Conservation (phyloP, 2,888 invertebrate genomes). For the Drosophila nigricruria region DNA sequence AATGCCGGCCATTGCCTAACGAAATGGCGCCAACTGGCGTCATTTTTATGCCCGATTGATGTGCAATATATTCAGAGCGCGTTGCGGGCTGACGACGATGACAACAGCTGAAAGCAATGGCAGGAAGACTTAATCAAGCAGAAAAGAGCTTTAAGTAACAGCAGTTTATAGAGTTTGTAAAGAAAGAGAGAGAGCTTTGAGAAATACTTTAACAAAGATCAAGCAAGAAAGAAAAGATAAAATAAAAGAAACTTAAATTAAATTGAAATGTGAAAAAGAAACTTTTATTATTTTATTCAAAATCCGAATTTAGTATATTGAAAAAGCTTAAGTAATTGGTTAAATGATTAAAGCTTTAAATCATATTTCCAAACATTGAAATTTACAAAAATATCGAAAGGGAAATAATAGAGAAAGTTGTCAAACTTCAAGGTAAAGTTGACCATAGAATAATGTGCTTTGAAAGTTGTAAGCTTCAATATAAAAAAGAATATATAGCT, state of each 20-base stretch:
- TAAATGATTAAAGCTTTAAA: too few relatives aligned
- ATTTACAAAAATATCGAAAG: too few relatives aligned
- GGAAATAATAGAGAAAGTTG: too few relatives aligned
- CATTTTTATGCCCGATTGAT: slow-evolving; percentile 70
- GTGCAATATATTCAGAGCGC: slow-evolving; percentile 56
- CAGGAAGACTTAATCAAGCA: background rate
- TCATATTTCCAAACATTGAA: too few relatives aligned
- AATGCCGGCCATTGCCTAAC: slow-evolving; percentile 49
- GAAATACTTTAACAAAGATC: background rate
- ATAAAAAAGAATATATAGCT: too few relatives aligned
- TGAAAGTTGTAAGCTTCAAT: background rate
- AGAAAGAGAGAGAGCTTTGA: too few relatives aligned
- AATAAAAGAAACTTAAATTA: too few relatives aligned
- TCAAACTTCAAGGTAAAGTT: too few relatives aligned
- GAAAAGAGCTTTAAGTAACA: background rate
- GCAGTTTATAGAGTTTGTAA: too few relatives aligned
- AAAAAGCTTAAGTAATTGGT: background rate
- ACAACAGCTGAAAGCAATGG: slow-evolving; percentile 16
- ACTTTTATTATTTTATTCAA: background rate
- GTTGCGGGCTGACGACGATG: slow-evolving; percentile 30
- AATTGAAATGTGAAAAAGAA: background rate
- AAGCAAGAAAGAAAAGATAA: background rate
- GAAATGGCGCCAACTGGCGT: slow-evolving; percentile 63
- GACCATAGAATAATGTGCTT: background rate
- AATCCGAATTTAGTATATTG: background rate